Evolutionary conservation across 2,797 vertebrate genomes (phyloP).

Genomic region (Gallinago solitaria): DNA sequence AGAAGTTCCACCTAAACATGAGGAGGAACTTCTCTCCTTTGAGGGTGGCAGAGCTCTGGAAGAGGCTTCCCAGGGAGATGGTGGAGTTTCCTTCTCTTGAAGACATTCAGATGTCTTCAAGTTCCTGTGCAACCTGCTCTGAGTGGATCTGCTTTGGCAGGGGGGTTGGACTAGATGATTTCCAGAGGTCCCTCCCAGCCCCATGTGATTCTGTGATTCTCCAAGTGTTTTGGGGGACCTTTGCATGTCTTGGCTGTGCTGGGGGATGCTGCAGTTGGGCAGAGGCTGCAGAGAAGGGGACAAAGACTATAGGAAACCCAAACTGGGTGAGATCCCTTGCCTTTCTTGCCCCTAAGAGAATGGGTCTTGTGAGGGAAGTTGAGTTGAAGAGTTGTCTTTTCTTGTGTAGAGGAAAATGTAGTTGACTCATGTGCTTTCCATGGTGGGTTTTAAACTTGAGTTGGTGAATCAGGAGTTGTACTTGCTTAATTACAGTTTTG

Average conservation of each 20-base stretch:
- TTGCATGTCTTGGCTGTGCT: fast-evolving
- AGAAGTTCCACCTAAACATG: too few species aligned
- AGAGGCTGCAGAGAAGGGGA: background rate
- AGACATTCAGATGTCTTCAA: too few species aligned
- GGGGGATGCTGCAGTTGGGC: too few species aligned
- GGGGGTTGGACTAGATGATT: too few species aligned
- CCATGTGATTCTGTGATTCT: too few species aligned
- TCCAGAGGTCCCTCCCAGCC: too few species aligned
- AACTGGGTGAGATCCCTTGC: background rate
- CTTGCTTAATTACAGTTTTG: background rate
- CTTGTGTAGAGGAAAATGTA: background rate
- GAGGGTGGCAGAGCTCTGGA: too few species aligned
- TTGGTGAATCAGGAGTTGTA: background rate
- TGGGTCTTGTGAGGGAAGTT: background rate
- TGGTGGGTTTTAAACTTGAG: background rate
- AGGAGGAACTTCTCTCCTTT: too few species aligned
- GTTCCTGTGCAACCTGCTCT: too few species aligned
- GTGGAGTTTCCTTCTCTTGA: too few species aligned
- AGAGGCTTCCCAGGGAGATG: too few species aligned
- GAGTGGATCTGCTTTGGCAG: too few species aligned
- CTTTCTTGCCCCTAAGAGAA: background rate
- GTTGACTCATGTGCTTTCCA: background rate
- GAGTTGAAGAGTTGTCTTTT: fast-evolving
- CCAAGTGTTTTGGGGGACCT: background rate
- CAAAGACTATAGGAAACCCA: background rate